Conservation (phyloP, 2,888 invertebrate genomes). For the Caenorhabditis japonica region DNA sequence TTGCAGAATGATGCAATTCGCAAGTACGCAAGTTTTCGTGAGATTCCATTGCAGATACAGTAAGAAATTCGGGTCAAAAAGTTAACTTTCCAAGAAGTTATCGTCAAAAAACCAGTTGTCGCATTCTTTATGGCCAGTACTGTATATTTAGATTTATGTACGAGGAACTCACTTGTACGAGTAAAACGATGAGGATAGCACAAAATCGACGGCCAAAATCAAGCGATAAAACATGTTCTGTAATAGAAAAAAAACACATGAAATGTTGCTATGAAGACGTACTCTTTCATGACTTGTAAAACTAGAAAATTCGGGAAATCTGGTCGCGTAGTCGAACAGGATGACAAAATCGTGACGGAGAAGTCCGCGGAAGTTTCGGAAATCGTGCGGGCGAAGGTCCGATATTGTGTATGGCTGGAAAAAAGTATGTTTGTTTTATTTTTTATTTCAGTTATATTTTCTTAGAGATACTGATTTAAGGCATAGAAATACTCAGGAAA, state of each 20-base stretch:
- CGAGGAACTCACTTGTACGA: constrained; percentile 37
- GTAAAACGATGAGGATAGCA: constrained; percentile 57
- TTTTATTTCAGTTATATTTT: too few species aligned
- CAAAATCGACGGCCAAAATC: constrained; percentile 57
- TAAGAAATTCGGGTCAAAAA: too few species aligned
- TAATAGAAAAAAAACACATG: not conserved
- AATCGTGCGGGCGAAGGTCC: constrained; percentile 57
- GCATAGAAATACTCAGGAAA: too few species aligned
- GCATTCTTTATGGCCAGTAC: too few species aligned
- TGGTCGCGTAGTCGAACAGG: constrained; percentile 56
- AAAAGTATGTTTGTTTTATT: too few species aligned
- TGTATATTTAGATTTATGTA: too few species aligned
- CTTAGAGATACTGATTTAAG: too few species aligned
- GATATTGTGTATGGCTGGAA: constrained; percentile 55
- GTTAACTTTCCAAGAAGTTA: too few species aligned
- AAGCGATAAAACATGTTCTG: constrained; percentile 59
- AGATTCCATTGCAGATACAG: too few species aligned
- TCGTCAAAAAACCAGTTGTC: too few species aligned
- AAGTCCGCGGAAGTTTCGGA: constrained; percentile 52
- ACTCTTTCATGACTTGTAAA: constrained; percentile 57
- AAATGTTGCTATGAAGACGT: not conserved
- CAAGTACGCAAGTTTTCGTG: too few species aligned
- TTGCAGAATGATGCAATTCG: too few species aligned
- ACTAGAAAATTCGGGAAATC: constrained; percentile 54
- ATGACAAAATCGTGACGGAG: constrained; percentile 60